Conservation (phyloP, 2,113 vertebrate genomes). For the Arenaria interpres region DNA sequence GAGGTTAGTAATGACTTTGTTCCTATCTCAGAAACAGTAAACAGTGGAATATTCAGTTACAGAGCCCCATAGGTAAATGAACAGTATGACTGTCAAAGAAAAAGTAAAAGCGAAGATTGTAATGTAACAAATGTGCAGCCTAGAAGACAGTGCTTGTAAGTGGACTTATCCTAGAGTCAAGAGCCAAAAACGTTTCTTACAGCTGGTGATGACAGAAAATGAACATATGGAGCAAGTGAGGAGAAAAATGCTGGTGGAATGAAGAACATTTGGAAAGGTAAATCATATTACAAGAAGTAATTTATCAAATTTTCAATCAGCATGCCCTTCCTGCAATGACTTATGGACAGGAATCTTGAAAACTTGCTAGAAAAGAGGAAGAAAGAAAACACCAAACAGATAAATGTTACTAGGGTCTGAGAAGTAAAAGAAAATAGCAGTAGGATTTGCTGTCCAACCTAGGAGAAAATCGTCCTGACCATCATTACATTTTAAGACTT, state of each 20-base stretch:
- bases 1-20: neutral
- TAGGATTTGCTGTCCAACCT: neutral
- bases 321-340: neutral
- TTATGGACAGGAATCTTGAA: neutral
- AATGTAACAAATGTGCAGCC: neutral
- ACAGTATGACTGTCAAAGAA: neutral
- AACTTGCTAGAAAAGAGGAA: neutral
- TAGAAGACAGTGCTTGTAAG: neutral
- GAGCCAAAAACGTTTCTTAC: conserved; percentile 16
- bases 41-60: neutral
- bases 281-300: conserved; percentile 13
- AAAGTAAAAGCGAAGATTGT: neutral
- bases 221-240: conserved; percentile 42
- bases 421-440: neutral
- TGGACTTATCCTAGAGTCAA: neutral
- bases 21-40: neutral
- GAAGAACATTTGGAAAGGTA: conserved; percentile 27
- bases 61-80: neutral
- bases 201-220: conserved; percentile 25
- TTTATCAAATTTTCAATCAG: conserved; percentile 26
- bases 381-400: neutral
- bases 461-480: neutral
- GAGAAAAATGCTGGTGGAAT: neutral
- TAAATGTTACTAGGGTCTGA: neutral
- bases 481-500: neutral